Base-by-base conservation (phyloP, 2,113 vertebrate species). In the Cyprinodon tularosa region DNA sequence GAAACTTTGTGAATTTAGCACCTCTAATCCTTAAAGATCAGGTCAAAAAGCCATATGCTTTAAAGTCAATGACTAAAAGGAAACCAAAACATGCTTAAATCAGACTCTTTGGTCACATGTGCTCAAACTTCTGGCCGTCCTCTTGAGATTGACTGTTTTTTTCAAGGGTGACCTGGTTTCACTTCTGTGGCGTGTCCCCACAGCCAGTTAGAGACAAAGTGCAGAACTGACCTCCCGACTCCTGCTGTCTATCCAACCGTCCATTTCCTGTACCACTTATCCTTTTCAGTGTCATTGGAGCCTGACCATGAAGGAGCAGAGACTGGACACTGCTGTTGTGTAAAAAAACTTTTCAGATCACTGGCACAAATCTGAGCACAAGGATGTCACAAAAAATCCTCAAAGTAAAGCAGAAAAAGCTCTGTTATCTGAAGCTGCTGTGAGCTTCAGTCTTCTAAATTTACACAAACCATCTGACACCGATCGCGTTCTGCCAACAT, bases 151-250 rank as follows among this genome's bases (percentile, higher is more conserved):
- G 68, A 76, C 15, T 17, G 57, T 71, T 72, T 71, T 72, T 76
- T 82, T 76, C 62, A 78, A 62, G 61, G 45, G 62, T 48, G 80
- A 74, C 77, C 77, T 77, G 76, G 59, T 76, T 84, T 71, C 76
- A 70, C n/a, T 69, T 69, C 40, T 36, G 9, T 62, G 65, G 64
- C 53, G 44, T 36, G n/a, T 62, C 40, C 68, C 22, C 37, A 45
- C 53, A 57, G 65, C 60, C 57, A 13, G n/a, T n/a, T 48, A 3
- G 38, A 1, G 36, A 15, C 50, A 36, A 40, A 48, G 62, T 20
- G 42, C 62, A 68, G 59, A 81, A 36, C 11, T 12, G 48, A 17
- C 80, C 68, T 77, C 20, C 44, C 29, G 60, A 36, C 9, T 2
- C 47, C 15, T 17, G 48, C 48, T 50, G 48, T 50, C 44, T 45